Base-by-base conservation (phyloP, 2,113 vertebrate species). In the Thunnus maccoyii region DNA sequence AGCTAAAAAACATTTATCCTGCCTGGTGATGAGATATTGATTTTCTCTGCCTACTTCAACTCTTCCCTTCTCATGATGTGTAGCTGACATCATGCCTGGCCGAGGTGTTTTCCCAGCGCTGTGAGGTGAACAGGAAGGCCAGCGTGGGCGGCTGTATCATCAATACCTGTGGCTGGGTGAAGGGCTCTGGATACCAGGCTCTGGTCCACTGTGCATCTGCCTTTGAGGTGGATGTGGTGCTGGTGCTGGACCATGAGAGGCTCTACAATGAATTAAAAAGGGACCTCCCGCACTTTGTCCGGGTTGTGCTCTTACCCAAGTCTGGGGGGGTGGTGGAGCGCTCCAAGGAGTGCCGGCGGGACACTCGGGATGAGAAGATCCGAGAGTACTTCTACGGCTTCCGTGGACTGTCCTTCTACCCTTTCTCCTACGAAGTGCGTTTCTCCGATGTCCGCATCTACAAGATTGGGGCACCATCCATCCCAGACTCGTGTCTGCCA, bases 151-250 rank as follows among this genome's bases (percentile, higher is more conserved):
- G 98, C 87, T 99, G 98, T 5, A 96, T 99, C 90, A 99, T 99
- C 84, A 99, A 99, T 93, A 99, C 97, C 2, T 99, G 98, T 0
- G 98, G 98, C 84, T 99, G 98, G 98, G 98, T 99, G 81, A 99
- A 98, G 81, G 97, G 98, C 79, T 97, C 97, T 86, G 98, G 98
- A 3, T 99, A 99, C 91, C 98, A 99, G 90, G 98, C 98, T 0
- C 93, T 99, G 86, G 97, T 99, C 44, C 97, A 99, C 8, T 97
- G 97, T 0, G 98, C 98, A 20, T 98, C 98, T 0, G 98, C 98
- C 68, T 99, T 99, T 10, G 97, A 99, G 93, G 98, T 99, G 79
- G 98, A 99, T 0, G 98, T 99, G 60, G 98, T 99, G 15, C 95
- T 98, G 75, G 98, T 99, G 68, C 94, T 99, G 86, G 98, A 99